These are phyloP conservation scores for Lethocerus indicus DNA, from an alignment of 1,140 invertebrate genomes.

Conservation along the genomic window DNA sequence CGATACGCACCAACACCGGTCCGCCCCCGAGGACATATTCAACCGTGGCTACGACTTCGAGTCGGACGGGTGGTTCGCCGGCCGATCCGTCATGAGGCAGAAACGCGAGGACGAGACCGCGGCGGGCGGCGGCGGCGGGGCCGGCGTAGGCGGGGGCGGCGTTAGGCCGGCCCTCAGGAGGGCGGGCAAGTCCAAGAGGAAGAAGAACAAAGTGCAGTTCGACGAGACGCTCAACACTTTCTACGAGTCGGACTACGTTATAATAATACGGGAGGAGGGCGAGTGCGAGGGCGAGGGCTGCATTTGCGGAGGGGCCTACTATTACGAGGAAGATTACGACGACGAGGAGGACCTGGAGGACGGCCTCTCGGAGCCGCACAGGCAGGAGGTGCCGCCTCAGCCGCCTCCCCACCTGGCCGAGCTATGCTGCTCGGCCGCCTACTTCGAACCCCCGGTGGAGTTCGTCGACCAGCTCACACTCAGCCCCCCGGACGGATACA, in stretches of 20 bases:
- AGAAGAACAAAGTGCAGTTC: conserved; percentile 62
- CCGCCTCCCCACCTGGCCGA: not conserved
- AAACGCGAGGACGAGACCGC: not conserved
- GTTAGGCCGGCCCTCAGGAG: conserved; percentile 28
- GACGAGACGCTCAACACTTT: conserved; percentile 73
- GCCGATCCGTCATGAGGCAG: not conserved
- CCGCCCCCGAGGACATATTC: no score
- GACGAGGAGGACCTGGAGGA: conserved; percentile 24
- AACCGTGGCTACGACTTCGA: no score
- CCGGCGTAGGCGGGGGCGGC: not conserved
- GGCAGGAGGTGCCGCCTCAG: conserved; percentile 1
- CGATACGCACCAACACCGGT: not conserved
- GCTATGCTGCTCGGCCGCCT: conserved; percentile 21
- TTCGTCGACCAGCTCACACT: conserved; percentile 58
- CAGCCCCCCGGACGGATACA: conserved; percentile 72
- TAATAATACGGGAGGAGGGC: conserved; percentile 65
- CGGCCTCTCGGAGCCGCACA: conserved; percentile 22
- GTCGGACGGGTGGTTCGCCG: not conserved
- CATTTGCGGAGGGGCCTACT: conserved; percentile 16
- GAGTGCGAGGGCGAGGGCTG: conserved; percentile 55
- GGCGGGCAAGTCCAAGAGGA: conserved; percentile 27
- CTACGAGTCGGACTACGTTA: conserved; percentile 76
- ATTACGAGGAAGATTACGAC: conserved; percentile 17
- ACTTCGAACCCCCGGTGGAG: conserved; percentile 34
- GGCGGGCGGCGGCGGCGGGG: not conserved